These are phyloP conservation scores for Rhopalosiphum padi DNA, from an alignment of 1,140 invertebrate species.

Conservation along the genomic window DNA sequence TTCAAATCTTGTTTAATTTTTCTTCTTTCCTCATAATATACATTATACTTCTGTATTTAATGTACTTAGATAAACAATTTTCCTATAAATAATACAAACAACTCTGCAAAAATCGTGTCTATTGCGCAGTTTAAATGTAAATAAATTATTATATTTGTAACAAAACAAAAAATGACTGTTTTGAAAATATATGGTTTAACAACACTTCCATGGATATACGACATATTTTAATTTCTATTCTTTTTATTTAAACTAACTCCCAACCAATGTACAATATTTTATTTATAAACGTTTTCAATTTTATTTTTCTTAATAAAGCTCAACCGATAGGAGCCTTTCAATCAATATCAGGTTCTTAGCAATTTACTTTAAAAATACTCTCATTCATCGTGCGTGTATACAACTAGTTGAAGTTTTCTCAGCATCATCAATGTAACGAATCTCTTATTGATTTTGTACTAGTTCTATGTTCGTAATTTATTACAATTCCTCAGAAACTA, in stretches of 20 bases:
- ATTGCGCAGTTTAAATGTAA: background rate
- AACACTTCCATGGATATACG: background rate
- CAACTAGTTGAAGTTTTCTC: background rate
- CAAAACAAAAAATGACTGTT: background rate
- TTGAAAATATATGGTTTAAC: background rate
- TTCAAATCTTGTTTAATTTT: background rate
- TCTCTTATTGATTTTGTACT: constrained; percentile 29
- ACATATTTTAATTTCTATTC: background rate
- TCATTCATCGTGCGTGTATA: no score
- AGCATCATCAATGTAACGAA: background rate
- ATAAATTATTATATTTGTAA: background rate
- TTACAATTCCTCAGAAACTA: background rate
- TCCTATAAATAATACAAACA: background rate
- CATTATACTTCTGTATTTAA: background rate
- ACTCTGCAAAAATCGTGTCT: background rate
- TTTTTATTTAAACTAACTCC: no score
- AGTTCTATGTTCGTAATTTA: background rate
- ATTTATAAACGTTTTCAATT: no score
- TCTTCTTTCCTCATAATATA: background rate
- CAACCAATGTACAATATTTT: no score
- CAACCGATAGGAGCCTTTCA: background rate
- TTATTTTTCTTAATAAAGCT: no score
- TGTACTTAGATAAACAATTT: background rate
- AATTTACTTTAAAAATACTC: background rate
- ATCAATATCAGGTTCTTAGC: background rate